Conservation (phyloP, 2,113 vertebrate genomes). For the Zosterops japonicus region DNA sequence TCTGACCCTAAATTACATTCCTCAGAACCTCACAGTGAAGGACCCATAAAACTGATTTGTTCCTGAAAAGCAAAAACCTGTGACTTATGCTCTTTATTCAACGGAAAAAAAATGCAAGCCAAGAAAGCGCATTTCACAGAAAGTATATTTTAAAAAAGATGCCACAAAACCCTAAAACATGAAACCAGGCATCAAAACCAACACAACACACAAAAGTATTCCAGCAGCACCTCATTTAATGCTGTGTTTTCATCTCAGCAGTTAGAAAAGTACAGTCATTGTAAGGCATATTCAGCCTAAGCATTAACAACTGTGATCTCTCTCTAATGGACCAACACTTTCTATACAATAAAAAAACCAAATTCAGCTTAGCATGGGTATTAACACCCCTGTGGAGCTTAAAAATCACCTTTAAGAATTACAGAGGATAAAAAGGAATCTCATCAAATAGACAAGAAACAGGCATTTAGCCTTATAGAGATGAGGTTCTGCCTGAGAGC, state of each 20-base stretch:
- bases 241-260: not conserved
- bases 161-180: not conserved
- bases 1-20: not conserved
- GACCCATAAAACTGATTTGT: not conserved
- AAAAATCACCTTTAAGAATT: not conserved
- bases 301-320: not conserved
- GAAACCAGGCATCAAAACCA: not conserved
- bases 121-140: not conserved
- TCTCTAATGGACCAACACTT: not conserved
- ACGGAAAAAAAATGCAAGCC: not conserved
- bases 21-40: not conserved
- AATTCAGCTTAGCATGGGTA: not conserved
- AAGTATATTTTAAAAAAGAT: not conserved
- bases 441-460: not conserved
- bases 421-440: not conserved
- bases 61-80: not conserved
- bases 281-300: not conserved
- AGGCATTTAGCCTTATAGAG: not conserved
- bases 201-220: not conserved
- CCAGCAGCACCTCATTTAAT: not conserved
- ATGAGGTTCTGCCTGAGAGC: not conserved
- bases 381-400: not conserved
- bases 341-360: not conserved
- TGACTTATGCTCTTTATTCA: not conserved
- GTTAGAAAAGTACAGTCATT: not conserved